A percentile compares a stretch with the other conserved stretches of the same genome.
Conservation (phyloP, 2,888 invertebrate species). For the Keiferia lycopersicella region DNA sequence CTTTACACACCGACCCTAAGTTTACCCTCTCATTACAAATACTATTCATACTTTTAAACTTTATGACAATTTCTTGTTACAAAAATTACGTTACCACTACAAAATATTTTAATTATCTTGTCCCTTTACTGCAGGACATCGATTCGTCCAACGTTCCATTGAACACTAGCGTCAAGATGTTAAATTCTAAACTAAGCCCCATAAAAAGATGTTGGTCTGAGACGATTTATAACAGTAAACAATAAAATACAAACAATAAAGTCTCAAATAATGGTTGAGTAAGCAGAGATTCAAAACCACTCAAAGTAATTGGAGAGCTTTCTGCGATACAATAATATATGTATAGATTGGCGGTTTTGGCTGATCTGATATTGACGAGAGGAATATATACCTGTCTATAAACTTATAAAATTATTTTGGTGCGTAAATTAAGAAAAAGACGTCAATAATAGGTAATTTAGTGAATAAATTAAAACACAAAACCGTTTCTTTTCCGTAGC, state of each 20-base stretch:
- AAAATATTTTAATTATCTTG: no score
- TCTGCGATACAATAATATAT: constrained; percentile 14
- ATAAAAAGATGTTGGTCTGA: no score
- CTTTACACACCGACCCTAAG: neutral
- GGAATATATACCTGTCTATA: neutral
- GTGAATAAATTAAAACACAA: constrained; percentile 31
- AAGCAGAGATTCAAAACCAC: constrained; percentile 20
- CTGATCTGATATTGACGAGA: constrained; percentile 6
- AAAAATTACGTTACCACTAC: neutral
- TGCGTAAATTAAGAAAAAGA: neutral
- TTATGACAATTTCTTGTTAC: neutral
- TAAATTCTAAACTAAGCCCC: no score
- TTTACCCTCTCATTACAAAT: constrained; percentile 17
- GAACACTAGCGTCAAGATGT: no score
- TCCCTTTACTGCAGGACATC: no score
- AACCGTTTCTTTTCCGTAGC: constrained; percentile 37
- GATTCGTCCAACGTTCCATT: no score
- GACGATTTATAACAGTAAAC: neutral
- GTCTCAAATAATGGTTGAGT: neutral
- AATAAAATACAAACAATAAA: neutral
- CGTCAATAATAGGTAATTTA: neutral
- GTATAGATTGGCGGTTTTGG: neutral
- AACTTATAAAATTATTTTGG: neutral
- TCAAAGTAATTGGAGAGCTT: constrained; percentile 25
- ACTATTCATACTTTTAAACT: constrained; percentile 2